Evolutionary conservation across 1,140 invertebrate species (phyloP).

Genomic region (Ephestia elutella): DNA sequence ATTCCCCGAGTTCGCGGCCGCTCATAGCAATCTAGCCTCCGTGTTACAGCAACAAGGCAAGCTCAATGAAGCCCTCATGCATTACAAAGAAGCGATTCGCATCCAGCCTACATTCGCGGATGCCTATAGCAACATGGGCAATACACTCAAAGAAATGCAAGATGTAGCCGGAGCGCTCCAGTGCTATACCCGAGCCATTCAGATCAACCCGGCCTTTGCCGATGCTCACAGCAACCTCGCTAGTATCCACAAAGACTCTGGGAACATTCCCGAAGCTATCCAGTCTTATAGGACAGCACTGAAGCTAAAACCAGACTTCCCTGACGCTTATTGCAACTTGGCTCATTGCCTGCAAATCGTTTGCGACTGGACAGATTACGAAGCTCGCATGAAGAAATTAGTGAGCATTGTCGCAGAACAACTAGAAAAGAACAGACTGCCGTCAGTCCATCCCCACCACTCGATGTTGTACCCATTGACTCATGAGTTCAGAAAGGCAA

Average conservation of each 20-base stretch:
- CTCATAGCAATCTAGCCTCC: constrained; percentile 98
- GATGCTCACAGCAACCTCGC: constrained; percentile 99
- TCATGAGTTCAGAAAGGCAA: constrained; percentile 95
- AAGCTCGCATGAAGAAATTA: constrained; percentile 95
- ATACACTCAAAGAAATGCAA: constrained; percentile 99
- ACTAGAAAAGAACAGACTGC: constrained; percentile 95
- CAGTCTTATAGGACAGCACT: constrained; percentile 97
- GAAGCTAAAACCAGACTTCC: constrained; percentile 98
- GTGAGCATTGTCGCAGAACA: constrained; percentile 98
- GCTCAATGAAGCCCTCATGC: constrained; percentile 96
- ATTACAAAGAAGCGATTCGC: constrained; percentile 98
- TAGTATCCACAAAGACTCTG: constrained; percentile 99
- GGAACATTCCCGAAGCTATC: constrained; percentile 99
- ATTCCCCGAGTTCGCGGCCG: constrained; percentile 99
- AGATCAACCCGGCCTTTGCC: constrained; percentile 98
- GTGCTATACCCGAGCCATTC: constrained; percentile 97
- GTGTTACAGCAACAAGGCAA: constrained; percentile 98
- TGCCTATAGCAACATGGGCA: constrained; percentile 99
- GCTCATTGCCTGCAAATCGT: constrained; percentile 99
- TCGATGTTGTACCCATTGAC: constrained; percentile 99
- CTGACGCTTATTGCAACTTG: constrained; percentile 99
- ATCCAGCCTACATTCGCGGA: constrained; percentile 97
- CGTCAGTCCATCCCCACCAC: constrained; percentile 99
- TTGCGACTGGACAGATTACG: constrained; percentile 99
- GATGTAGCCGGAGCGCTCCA: constrained; percentile 97